Evolutionary conservation across 2,888 invertebrate genomes (phyloP), one percentile per base, ranked within the genome.

Genomic region (Tridacna gigas): DNA sequence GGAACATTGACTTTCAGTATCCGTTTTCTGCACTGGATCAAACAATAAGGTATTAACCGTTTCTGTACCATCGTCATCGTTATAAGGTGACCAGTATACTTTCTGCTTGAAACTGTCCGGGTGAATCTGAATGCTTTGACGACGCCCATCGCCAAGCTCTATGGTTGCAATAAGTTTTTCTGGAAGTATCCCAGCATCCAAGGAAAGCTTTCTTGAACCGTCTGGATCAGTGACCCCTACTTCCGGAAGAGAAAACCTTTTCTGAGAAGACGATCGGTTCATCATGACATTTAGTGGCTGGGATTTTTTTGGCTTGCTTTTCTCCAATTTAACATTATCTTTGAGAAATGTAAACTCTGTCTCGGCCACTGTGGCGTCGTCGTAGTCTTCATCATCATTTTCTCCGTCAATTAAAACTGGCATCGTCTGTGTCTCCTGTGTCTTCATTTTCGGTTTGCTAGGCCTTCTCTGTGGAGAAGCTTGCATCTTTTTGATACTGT

Each of bases 151-250:
- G 15, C 88, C 88, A 0, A 86, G 77, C 11, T 88, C 84, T n/a
- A 88, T 85, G 45, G 69, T 86, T 5, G 88, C 88, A 11, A 88
- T 80, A 9, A 88, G 71, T n/a, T 83, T 81, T 28, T 88, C 86
- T 18, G 88, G 88, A 28, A 86, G 71, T 45, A 80, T 71, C 12
- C 71, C 45, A 13, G 71, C 71, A 18, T 88, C 86, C 11, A 88
- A 51, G 15, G 82, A 79, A 47, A 77, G 60, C n/a, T 84, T 76
- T 9, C 60, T 69, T 22, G 15, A 22, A 3, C 61, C 51, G 9
- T 47, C 71, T 5, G 61, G 20, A 20, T 60, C 74, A 12, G 18
- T 56, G 11, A 26, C 18, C 11, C 71, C 51, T 7, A 51, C 51
- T 25, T 71, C 71, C 51, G 71, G 71, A 3, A 71, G 51, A 25